Base-by-base conservation (phyloP, 2,888 invertebrate genomes). In the Agrilus cyanescens region DNA sequence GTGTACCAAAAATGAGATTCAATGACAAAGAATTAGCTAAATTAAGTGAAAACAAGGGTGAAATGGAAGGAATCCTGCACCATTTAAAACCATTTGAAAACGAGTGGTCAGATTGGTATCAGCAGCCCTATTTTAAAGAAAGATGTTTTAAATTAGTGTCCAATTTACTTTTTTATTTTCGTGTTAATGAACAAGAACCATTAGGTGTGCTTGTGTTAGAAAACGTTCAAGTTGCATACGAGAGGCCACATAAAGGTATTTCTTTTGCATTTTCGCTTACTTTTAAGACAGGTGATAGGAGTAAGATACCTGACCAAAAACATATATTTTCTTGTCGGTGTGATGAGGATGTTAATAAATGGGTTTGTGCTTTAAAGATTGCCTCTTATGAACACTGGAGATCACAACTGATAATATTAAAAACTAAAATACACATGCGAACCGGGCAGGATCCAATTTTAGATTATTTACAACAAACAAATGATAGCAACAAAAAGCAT, bases 91-190 rank as follows among this genome's bases (percentile, higher is more conserved):
- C 73, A n/a, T 70, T 69, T 63, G 72, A 69, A 47, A 70, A 72
- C 52, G 75, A 76, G 55, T 65, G 65, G 64, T 61, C 62, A 1
- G 63, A 64, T 44, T 64, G 63, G 63, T 67, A 65, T 52, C 63
- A 61, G 50, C 61, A 60, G 44, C 58, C 63, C 6, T 57, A 58
- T 37, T 84, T 79, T 59, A 84, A 85, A 64, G 84, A 85, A 60
- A 71, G 83, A 59, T 83, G 81, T 75, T 86, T 85, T 65, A 81
- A 83, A 56, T 64, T 86, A 43, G 74, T 78, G 50, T 76, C 76
- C 53, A 86, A 86, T 63, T 72, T 85, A 56, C 65, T 86, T 39
- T 86, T 83, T 66, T 85, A 85, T 62, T 85, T 81, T 63, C 78
- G 82, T 60, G 73, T 84, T 48, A 82, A 76, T 63, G 76, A 76